Evolutionary conservation across 2,888 invertebrate genomes (phyloP).

Genomic region (Drosophila demipolita): DNA sequence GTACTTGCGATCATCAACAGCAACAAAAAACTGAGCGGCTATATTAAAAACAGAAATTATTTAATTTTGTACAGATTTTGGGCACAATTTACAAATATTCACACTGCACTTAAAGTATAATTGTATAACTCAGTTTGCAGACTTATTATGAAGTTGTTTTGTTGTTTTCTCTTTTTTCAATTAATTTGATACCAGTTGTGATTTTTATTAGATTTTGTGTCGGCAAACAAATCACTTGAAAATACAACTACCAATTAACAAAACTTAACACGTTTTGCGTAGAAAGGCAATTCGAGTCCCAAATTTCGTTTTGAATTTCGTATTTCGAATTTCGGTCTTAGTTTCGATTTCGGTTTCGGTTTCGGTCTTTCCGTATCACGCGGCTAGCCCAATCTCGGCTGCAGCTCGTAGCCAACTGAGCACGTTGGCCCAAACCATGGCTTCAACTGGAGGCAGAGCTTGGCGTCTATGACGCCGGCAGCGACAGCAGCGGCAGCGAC

Average conservation of each 20-base stretch:
- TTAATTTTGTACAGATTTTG: constrained; percentile 15
- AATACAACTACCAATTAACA: constrained; percentile 26
- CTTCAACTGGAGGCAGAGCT: constrained; percentile 30
- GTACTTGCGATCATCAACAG: constrained; percentile 23
- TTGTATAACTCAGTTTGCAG: constrained; percentile 5
- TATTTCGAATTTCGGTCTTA: constrained; percentile 30
- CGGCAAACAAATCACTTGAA: constrained; percentile 35
- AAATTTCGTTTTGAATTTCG: constrained; percentile 38
- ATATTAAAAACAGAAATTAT: constrained; percentile 13
- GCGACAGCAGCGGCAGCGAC: constrained; percentile 25
- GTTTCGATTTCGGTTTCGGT: constrained; percentile 21
- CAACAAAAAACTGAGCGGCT: not conserved
- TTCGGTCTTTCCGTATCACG: constrained; percentile 57
- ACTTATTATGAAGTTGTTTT: constrained; percentile 1
- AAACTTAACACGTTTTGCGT: constrained; percentile 59
- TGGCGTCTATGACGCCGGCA: constrained; percentile 40
- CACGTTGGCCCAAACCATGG: constrained; percentile 44
- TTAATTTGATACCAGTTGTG: constrained; percentile 13
- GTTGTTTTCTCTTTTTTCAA: constrained; percentile 36
- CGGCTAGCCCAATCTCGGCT: constrained; percentile 73
- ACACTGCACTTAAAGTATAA: constrained; percentile 42
- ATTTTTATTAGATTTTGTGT: constrained; percentile 11
- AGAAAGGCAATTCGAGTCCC: constrained; percentile 42
- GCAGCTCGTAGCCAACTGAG: constrained; percentile 75
- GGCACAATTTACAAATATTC: constrained; percentile 24